Base-by-base conservation (phyloP, 2,113 vertebrate genomes). In the Chaenocephalus aceratus region DNA sequence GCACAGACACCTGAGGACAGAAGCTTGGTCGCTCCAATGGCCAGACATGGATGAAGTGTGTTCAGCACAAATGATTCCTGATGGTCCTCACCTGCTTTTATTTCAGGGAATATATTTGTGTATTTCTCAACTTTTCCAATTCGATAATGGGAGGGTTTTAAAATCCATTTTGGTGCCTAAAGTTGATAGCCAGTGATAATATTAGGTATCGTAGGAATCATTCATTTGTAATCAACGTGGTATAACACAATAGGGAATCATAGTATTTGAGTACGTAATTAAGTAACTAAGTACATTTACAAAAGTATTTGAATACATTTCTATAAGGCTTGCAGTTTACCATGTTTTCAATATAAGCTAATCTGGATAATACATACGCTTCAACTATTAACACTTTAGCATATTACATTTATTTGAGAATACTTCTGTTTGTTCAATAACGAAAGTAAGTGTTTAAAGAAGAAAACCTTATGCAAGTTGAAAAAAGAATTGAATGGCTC, bases 51-150 rank as follows among this genome's bases (percentile, higher is more conserved):
- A 72, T 18, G 30, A 68, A 59, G 23, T 26, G 16, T 10, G 18
- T 57, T 70, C 30, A 48, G 13, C 23, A 61, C 41, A 56, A 61
- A 74, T 9, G 6, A 69, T 58, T 73, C 44, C 70, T 5, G 4
- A 30, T 53, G 46, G 13, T 58, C 68, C 48, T 66, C 59, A 41
- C 46, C 72, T 78, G 77, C 59, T 80, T 79, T 70, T 48, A 66
- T 58, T 44, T n/a, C 10, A 9, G 9, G 34, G 36, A 71, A 77
- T 52, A 64, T 53, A 6, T 60, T 12, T 14, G 15, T 51, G 3
- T 30, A 14, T 30, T 51, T n/a, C 58, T 45, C 53, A 60, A 18
- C 10, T 1, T 18, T 73, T 59, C 46, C 64, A 72, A 36, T 56
- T 57, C 66, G 12, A 21, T 7, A 12, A 36, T 5, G 14, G 18